These are phyloP conservation scores for Oostethus manadensis DNA, from an alignment of 2,113 vertebrate species.

Conservation along the genomic window DNA sequence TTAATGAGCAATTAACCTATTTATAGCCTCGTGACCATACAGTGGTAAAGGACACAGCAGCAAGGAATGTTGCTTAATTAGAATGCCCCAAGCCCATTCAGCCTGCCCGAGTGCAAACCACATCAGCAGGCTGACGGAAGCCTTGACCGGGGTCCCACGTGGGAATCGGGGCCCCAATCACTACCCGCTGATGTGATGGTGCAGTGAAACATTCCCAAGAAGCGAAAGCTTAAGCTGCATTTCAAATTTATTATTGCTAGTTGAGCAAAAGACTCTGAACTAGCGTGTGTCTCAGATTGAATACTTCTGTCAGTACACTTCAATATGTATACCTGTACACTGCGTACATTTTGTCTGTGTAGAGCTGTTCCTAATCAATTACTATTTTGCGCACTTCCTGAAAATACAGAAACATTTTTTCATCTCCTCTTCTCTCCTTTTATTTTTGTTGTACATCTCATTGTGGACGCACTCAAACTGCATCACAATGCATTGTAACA, in stretches of 20 bases:
- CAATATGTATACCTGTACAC: too few relatives aligned
- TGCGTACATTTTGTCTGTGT: too few relatives aligned
- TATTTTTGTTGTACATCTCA: too few relatives aligned
- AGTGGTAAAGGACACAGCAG: slow-evolving; percentile 14
- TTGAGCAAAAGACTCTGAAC: too few relatives aligned
- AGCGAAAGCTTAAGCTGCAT: slow-evolving; percentile 29
- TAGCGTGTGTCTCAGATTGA: too few relatives aligned
- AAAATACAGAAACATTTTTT: too few relatives aligned
- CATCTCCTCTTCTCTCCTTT: too few relatives aligned
- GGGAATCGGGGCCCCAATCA: slow-evolving; percentile 25
- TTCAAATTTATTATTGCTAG: not conserved
- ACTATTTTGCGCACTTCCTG: too few relatives aligned
- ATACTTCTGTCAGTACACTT: too few relatives aligned
- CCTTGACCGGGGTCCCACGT: not conserved
- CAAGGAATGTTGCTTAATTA: slow-evolving; percentile 23
- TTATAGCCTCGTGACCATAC: slow-evolving; percentile 32
- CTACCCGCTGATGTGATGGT: slow-evolving; percentile 11
- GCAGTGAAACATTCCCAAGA: slow-evolving; percentile 20
- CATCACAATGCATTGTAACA: too few relatives aligned
- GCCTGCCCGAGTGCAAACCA: not conserved
- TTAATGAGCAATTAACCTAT: slow-evolving; percentile 57
- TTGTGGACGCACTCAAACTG: too few relatives aligned
- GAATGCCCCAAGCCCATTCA: slow-evolving; percentile 16
- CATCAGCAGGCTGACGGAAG: slow-evolving; percentile 24
- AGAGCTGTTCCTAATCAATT: too few relatives aligned